Conservation (phyloP, 2,888 invertebrate species). For the Oscheius sp. region DNA sequence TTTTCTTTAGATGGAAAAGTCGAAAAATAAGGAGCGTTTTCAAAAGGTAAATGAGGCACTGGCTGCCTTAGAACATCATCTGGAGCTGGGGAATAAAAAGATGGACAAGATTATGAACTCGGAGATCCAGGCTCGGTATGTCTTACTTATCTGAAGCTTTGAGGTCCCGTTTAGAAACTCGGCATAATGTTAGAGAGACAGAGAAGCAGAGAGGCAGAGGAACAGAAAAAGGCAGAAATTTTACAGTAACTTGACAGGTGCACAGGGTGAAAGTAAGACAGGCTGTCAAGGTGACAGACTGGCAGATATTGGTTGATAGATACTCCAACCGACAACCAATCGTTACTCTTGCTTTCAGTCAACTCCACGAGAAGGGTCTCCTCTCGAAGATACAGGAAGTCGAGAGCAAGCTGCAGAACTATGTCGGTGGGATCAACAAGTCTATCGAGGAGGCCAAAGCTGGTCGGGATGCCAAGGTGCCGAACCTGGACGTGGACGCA, state of each 20-base stretch:
- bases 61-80: constrained; percentile 68
- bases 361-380: constrained; percentile 71
- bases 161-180: neutral
- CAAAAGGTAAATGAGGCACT: constrained; percentile 71
- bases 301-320: no score
- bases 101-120: constrained; percentile 66
- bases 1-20: constrained; percentile 52
- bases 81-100: constrained; percentile 70
- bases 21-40: constrained; percentile 70
- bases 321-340: neutral
- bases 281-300: no score
- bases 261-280: no score
- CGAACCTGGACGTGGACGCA: constrained; percentile 68
- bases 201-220: no score
- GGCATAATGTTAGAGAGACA: no score
- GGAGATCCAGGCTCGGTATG: constrained; percentile 53
- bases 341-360: constrained; percentile 48
- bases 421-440: constrained; percentile 63
- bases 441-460: constrained; percentile 69
- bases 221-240: no score
- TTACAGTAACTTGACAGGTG: no score
- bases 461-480: constrained; percentile 66
- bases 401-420: constrained; percentile 63
- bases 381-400: constrained; percentile 67
- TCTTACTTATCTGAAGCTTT: neutral